A percentile compares a stretch with the other conserved stretches of the same genome.
Conservation (phyloP, 2,888 invertebrate species). For the Epirrita christyi region DNA sequence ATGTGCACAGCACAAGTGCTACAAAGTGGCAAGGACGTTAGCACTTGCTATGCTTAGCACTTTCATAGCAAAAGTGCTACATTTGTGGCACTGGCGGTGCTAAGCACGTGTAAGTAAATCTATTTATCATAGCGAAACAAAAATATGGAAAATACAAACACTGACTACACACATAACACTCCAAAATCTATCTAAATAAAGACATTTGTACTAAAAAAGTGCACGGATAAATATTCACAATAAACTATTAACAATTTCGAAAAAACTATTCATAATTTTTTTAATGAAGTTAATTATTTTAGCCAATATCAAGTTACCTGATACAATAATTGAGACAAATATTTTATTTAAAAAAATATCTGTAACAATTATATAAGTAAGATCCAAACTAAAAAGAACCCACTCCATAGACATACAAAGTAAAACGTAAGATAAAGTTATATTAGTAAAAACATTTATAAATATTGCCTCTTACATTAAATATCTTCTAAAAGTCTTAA, state of each 20-base stretch:
- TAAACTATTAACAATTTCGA: constrained; percentile 15
- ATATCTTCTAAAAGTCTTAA: constrained; percentile 24
- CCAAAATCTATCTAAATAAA: background rate
- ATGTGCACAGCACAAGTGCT: no score
- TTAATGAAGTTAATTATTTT: background rate
- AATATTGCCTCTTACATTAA: constrained; percentile 36
- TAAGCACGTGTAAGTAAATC: background rate
- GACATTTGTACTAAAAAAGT: constrained; percentile 25
- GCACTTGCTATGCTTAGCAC: no score
- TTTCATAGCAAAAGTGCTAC: no score
- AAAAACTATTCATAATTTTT: constrained; percentile 5
- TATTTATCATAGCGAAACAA: background rate
- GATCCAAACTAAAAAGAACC: constrained; percentile 27
- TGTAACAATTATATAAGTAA: constrained; percentile 7
- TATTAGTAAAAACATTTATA: constrained; percentile 39
- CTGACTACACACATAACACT: constrained; percentile 5
- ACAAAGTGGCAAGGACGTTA: no score
- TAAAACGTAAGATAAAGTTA: constrained; percentile 55
- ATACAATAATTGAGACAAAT: background rate
- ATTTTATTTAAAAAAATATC: constrained; percentile 3
- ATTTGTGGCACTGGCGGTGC: no score
- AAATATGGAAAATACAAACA: constrained; percentile 1
- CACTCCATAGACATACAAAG: constrained; percentile 52
- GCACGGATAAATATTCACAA: constrained; percentile 10
- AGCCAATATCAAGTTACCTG: background rate